A percentile compares a stretch with the other conserved stretches of the same genome.
Evolutionary conservation across 35 echinoderm and acorn worm species (phyloP).

Genomic region (Apostichopus japonicus): DNA sequence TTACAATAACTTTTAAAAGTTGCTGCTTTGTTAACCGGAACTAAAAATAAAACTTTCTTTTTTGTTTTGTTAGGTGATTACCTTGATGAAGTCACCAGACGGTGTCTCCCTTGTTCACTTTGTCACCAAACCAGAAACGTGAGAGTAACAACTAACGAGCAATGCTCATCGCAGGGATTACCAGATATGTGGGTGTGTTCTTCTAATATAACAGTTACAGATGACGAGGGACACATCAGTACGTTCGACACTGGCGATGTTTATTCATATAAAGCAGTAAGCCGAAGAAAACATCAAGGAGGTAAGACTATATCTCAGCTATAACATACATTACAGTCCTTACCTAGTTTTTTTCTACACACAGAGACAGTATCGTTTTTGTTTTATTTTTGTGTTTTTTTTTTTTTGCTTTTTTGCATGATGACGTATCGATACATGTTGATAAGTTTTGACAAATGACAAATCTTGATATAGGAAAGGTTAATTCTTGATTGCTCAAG

Average conservation of each 20-base stretch:
- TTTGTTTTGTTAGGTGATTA: background rate
- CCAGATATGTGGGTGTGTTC: background rate
- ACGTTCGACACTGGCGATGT: constrained; percentile 7
- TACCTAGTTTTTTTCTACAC: no score
- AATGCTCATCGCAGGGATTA: background rate
- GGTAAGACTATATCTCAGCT: background rate
- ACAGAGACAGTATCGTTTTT: no score
- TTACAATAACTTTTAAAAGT: no score
- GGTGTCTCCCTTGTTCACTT: background rate
- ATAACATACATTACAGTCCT: no score
- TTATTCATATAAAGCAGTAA: constrained; percentile 26
- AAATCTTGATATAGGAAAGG: no score
- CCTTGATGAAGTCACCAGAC: background rate
- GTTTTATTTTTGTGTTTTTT: no score
- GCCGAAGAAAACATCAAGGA: background rate
- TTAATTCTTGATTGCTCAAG: no score
- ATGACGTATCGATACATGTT: no score
- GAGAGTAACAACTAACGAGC: background rate
- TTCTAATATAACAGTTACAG: constrained; percentile 2
- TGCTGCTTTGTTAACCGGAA: no score
- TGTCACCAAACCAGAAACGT: constrained; percentile 5
- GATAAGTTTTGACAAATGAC: no score
- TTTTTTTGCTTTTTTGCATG: no score
- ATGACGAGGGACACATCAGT: background rate
- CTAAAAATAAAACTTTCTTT: no score